A percentile compares a stretch with the other conserved stretches of the same genome.
These are phyloP conservation scores for Lymantria monacha DNA, from an alignment of 2,888 invertebrate genomes.

Conservation along the genomic window DNA sequence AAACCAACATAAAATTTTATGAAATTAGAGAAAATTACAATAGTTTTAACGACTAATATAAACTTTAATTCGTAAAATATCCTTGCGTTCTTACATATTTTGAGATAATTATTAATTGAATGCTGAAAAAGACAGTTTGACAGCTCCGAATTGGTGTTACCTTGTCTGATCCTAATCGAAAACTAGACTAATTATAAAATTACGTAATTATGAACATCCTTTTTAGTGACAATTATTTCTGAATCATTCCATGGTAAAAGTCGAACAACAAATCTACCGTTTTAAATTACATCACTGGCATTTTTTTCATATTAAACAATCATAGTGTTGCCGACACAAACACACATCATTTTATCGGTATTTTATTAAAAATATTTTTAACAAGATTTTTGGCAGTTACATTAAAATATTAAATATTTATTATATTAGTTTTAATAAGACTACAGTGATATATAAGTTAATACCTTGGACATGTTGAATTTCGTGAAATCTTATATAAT, in stretches of 20 bases:
- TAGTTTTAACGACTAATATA: no score
- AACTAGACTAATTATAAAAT: no score
- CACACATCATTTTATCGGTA: neutral
- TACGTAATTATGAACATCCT: no score
- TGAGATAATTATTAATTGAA: no score
- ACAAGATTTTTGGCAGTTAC: conserved; percentile 49
- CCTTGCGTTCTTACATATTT: no score
- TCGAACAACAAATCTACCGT: neutral
- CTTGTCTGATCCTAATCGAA: neutral
- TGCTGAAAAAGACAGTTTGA: neutral
- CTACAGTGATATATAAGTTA: conserved; percentile 13
- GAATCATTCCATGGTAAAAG: neutral
- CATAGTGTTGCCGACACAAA: no score
- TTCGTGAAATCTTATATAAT: conserved; percentile 21
- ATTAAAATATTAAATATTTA: conserved; percentile 22
- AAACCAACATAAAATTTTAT: no score
- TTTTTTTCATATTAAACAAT: no score
- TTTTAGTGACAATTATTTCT: no score
- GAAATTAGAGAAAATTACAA: no score
- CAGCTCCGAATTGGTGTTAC: neutral
- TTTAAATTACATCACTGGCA: neutral
- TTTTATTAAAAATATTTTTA: neutral
- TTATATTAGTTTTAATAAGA: conserved; percentile 19
- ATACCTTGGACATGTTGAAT: conserved; percentile 33
- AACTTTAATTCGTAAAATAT: no score